Evolutionary conservation across 2,113 vertebrate species (phyloP).

Genomic region (Actenoides lindsayi): DNA sequence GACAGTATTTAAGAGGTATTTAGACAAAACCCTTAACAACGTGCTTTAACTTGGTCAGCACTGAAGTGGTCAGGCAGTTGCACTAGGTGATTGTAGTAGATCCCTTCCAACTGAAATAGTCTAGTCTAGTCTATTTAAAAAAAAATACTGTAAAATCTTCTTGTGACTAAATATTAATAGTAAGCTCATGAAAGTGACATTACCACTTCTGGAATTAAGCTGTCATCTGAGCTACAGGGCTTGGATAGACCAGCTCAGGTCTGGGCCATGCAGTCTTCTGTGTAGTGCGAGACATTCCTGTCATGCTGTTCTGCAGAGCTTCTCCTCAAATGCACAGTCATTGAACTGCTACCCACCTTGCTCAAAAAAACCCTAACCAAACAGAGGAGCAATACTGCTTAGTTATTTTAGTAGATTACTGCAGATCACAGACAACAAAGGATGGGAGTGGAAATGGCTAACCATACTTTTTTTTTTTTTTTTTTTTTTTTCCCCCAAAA

Average conservation of each 20-base stretch:
- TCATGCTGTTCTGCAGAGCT: not conserved
- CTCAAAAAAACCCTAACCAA: not conserved
- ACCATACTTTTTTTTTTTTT: not conserved
- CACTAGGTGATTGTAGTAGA: not conserved
- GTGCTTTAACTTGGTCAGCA: not conserved
- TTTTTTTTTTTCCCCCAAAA: not conserved
- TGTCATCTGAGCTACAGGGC: not conserved
- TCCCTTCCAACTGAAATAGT: not conserved
- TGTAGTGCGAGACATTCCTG: not conserved
- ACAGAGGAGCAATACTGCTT: not conserved
- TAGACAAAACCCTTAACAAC: not conserved
- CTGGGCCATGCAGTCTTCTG: not conserved
- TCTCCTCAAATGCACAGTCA: not conserved
- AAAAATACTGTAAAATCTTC: not conserved
- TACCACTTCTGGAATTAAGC: not conserved
- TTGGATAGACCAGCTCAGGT: not conserved
- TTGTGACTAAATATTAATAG: not conserved
- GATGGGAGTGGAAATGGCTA: not conserved
- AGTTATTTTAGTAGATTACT: not conserved
- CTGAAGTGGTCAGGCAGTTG: not conserved
- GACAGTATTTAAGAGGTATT: not conserved
- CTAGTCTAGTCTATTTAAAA: not conserved
- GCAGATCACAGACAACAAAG: not conserved
- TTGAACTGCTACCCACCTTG: rapidly evolving
- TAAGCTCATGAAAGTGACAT: not conserved